Evolutionary conservation across 2,797 vertebrate species (phyloP).

Genomic region (Xenops minutus): DNA sequence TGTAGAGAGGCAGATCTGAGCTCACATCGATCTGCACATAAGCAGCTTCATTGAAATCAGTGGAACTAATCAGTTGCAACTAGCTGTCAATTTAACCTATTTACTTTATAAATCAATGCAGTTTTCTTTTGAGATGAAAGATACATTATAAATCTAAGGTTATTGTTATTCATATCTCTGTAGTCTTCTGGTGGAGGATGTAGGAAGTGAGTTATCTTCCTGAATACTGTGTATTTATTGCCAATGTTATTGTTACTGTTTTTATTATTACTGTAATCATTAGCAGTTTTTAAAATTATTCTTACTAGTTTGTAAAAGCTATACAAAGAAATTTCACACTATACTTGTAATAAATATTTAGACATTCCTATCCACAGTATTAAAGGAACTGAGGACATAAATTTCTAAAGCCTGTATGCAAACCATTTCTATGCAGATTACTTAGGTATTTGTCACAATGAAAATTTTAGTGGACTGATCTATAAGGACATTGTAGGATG

Average conservation of each 20-base stretch:
- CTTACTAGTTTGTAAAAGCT: neutral
- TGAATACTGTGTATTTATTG: neutral
- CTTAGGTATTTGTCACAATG: neutral
- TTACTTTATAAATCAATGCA: conserved; percentile 15
- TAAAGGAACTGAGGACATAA: neutral
- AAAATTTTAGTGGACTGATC: neutral
- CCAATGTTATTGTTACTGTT: neutral
- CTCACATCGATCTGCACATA: neutral
- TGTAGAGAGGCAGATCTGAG: neutral
- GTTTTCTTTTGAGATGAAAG: conserved; percentile 5
- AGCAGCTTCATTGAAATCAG: neutral
- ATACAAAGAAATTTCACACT: neutral
- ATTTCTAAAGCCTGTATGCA: neutral
- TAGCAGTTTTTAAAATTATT: neutral
- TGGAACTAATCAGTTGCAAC: neutral
- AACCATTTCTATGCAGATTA: neutral
- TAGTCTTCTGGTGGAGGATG: neutral
- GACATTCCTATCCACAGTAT: neutral
- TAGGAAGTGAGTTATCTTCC: neutral
- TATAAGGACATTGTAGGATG: neutral
- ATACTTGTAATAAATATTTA: neutral
- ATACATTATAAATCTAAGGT: neutral
- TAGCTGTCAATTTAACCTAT: conserved; percentile 1
- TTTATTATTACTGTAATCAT: conserved; percentile 5
- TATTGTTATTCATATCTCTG: neutral